Base-by-base conservation (phyloP, 2,888 invertebrate species). In the Aproaerema taeniolella region DNA sequence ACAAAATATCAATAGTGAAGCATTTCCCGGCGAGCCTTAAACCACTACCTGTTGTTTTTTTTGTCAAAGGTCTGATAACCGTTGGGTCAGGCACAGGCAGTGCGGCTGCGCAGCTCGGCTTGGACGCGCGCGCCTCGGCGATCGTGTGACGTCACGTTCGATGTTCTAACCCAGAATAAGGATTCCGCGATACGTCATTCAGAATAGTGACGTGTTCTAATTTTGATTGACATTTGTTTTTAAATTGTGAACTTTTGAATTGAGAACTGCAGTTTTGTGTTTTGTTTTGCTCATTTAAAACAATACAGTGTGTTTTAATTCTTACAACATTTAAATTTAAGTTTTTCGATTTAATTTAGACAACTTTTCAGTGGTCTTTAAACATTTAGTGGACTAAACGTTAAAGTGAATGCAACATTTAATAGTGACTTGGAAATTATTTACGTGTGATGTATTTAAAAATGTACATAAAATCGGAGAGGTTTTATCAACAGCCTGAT, bases 381-480 rank as follows among this genome's bases (percentile, higher is more conserved):
- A n/a, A n/a, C n/a, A n/a, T n/a, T n/a, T n/a, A n/a, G n/a, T n/a
- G n/a, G n/a, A n/a, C n/a, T n/a, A n/a, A n/a, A n/a, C n/a, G n/a
- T n/a, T n/a, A n/a, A n/a, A n/a, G n/a, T n/a, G n/a, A n/a, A n/a
- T n/a, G n/a, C n/a, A n/a, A n/a, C n/a, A n/a, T n/a, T n/a, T n/a
- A n/a, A n/a, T n/a, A n/a, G n/a, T n/a, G n/a, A n/a, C n/a, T n/a
- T n/a, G n/a, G n/a, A n/a, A n/a, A n/a, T n/a, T n/a, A n/a, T n/a
- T n/a, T n/a, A n/a, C n/a, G 43, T 61, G 77, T 65, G 59, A 81
- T 85, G 83, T 82, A 76, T 71, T 57, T 82, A 15, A 80, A 82
- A 67, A 83, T 83, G 82, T 82, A 81, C 52, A 82, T 82, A 40
- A 82, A 83, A 63, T 75, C 83, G 44, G 83, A 85, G 52, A 66